Percentiles rank a stretch among this genome's conserved stretches.
Evolutionary conservation across 1,140 invertebrate genomes (phyloP).

Genomic region (Aleiodes sp.): DNA sequence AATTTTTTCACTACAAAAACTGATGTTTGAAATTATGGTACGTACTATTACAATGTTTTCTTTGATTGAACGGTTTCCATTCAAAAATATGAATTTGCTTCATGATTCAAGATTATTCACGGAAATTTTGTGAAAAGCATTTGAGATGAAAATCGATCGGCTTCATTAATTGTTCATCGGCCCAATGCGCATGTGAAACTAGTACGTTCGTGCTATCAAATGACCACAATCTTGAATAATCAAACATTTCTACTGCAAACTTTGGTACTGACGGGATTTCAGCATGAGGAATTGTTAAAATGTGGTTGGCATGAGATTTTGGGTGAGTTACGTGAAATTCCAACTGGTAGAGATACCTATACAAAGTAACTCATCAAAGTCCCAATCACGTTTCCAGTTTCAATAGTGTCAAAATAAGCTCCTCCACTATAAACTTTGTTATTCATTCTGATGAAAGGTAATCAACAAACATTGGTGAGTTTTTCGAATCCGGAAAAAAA

Average conservation of each 20-base stretch:
- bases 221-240: conserved; percentile 24
- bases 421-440: neutral
- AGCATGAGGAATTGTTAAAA: neutral
- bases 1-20: too few species aligned
- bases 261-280: neutral
- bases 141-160: too few species aligned
- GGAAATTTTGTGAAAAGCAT: too few species aligned
- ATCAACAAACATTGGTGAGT: too few species aligned
- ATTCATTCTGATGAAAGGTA: neutral
- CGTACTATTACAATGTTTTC: too few species aligned
- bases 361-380: neutral
- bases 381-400: neutral
- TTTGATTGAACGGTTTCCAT: too few species aligned
- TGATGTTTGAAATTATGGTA: too few species aligned
- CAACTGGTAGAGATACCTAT: neutral
- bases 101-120: too few species aligned
- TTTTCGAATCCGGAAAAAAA: too few species aligned
- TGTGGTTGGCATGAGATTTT: neutral
- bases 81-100: too few species aligned
- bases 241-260: conserved; percentile 22
- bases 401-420: neutral
- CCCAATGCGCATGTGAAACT: neutral
- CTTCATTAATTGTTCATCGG: too few species aligned
- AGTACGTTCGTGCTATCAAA: neutral
- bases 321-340: neutral